phyloP scores from a whole-genome alignment of 2,113 vertebrate species.

The Orientallactaga bullata region DNA sequence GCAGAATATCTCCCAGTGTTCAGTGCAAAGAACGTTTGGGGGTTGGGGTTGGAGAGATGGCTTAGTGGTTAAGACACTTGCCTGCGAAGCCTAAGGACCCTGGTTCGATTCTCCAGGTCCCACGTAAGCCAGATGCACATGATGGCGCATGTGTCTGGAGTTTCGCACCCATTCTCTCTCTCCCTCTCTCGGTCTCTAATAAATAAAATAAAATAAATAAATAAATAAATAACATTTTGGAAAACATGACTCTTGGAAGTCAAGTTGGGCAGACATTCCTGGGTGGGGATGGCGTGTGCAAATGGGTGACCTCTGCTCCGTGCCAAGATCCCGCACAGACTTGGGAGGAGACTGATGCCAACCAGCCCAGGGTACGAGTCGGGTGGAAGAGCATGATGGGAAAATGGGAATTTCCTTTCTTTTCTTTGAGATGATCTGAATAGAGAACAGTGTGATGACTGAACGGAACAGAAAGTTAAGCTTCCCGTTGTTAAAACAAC shows the following conservation, averaged over 20 bases:
- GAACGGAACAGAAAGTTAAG: neutral
- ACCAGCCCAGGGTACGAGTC: neutral
- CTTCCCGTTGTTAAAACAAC: neutral
- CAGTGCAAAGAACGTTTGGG: neutral
- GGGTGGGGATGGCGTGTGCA: neutral
- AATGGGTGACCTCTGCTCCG: neutral
- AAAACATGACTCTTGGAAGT: neutral
- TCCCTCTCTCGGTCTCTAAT: too few relatives aligned
- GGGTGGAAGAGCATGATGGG: fast-evolving
- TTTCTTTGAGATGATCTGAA: neutral
- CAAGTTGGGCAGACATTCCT: neutral
- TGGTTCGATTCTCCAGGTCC: too few relatives aligned
- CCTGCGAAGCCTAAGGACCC: too few relatives aligned
- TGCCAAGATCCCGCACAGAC: neutral
- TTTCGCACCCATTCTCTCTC: too few relatives aligned
- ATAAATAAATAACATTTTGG: too few relatives aligned
- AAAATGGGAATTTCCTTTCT: neutral
- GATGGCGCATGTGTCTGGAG: too few relatives aligned
- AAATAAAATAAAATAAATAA: too few relatives aligned
- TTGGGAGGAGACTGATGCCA: fast-evolving
- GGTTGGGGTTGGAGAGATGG: too few relatives aligned
- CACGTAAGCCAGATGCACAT: too few relatives aligned
- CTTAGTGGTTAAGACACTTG: too few relatives aligned
- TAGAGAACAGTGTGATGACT: neutral
- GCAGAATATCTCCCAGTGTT: neutral